These are phyloP conservation scores for Drosophila ogumai DNA, from an alignment of 1,140 invertebrate species.

Conservation along the genomic window DNA sequence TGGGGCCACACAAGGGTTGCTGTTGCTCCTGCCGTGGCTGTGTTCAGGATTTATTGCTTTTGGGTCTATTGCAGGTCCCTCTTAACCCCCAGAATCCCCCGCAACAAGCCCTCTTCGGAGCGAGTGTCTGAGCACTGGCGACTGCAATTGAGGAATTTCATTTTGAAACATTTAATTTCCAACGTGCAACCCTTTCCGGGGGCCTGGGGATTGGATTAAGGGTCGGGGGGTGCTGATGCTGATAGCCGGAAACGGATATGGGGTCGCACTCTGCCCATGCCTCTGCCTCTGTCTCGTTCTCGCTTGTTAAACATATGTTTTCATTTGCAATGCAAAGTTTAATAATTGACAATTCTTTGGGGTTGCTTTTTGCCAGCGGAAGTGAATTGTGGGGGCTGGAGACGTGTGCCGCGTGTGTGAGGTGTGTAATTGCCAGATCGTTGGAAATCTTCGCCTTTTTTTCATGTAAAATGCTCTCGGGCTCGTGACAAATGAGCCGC, in stretches of 20 bases:
- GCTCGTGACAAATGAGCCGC: slow-evolving; percentile 67
- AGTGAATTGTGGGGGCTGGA: background rate
- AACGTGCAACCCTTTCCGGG: slow-evolving; percentile 59
- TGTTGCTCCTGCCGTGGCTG: slow-evolving; percentile 34
- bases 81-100: background rate
- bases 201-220: slow-evolving; percentile 14
- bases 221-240: slow-evolving; percentile 33
- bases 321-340: slow-evolving; percentile 83
- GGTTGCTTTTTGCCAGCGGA: slow-evolving; percentile 49
- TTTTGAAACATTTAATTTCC: slow-evolving; percentile 83
- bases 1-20: slow-evolving; percentile 59
- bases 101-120: slow-evolving; percentile 6
- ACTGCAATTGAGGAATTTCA: slow-evolving; percentile 83
- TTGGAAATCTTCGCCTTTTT: slow-evolving; percentile 50
- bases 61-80: slow-evolving; percentile 63
- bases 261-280: slow-evolving; percentile 22
- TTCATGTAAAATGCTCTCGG: slow-evolving; percentile 37
- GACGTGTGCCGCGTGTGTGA: slow-evolving; percentile 21
- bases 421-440: slow-evolving; percentile 73
- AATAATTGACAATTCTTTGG: slow-evolving; percentile 75
- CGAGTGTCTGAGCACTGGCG: slow-evolving; percentile 68
- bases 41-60: slow-evolving; percentile 78
- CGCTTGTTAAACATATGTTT: slow-evolving; percentile 81
- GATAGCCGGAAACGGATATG: slow-evolving; percentile 81
- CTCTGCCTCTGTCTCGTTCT: slow-evolving; percentile 17